These are phyloP conservation scores for Dicrurus megarhynchus DNA, from an alignment of 2,113 vertebrate genomes.

Conservation along the genomic window DNA sequence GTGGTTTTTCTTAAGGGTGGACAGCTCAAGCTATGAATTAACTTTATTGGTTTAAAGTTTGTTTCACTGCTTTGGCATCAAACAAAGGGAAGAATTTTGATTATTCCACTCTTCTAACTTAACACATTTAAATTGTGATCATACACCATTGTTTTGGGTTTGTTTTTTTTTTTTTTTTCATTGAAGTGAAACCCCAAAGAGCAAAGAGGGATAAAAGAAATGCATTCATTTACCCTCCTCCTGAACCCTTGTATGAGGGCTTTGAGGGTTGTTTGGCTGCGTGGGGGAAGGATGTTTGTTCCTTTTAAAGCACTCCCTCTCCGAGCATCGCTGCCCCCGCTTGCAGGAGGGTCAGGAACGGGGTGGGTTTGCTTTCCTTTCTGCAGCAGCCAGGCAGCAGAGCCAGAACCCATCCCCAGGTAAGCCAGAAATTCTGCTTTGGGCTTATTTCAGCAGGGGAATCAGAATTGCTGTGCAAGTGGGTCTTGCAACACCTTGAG, in stretches of 20 bases:
- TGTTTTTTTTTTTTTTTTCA: fast-evolving
- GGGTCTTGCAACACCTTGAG: neutral
- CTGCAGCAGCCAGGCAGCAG: neutral
- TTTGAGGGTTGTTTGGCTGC: neutral
- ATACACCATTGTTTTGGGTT: fast-evolving
- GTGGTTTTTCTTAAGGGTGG: neutral
- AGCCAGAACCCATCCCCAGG: neutral
- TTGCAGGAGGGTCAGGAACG: neutral
- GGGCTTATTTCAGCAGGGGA: neutral
- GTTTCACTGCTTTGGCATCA: neutral
- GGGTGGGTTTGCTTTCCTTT: neutral
- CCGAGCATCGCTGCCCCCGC: fast-evolving
- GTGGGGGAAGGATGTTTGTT: neutral
- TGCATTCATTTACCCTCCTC: neutral
- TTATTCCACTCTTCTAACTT: neutral
- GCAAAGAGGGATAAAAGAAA: neutral
- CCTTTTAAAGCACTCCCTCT: neutral
- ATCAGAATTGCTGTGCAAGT: fast-evolving
- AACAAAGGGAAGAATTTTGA: neutral
- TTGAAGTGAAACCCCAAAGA: neutral
- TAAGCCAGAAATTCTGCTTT: neutral
- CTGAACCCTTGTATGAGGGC: too few relatives aligned
- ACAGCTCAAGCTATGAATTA: neutral
- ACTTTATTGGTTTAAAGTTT: neutral
- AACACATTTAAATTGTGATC: neutral